Evolutionary conservation across 1,140 invertebrate species (phyloP).

Genomic region (Phymorhynchus buccinoides): DNA sequence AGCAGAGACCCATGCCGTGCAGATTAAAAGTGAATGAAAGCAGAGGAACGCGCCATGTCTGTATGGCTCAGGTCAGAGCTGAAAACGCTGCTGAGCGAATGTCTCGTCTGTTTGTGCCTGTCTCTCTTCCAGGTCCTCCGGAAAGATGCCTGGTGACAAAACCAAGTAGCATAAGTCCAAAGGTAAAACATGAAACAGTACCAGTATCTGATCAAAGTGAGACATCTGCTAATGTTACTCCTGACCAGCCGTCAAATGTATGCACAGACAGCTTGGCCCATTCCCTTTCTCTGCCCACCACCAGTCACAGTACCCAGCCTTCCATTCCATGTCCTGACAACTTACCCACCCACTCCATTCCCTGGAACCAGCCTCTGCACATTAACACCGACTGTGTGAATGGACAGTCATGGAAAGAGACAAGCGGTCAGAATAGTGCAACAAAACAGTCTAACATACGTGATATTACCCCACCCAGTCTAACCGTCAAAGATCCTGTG

Average conservation of each 20-base stretch:
- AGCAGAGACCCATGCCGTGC: not conserved
- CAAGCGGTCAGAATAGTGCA: not conserved
- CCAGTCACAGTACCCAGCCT: not conserved
- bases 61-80: slow-evolving; percentile 14
- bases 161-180: not conserved
- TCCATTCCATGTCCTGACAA: slow-evolving; percentile 3
- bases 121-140: not conserved
- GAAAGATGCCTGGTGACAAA: not conserved
- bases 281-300: not conserved
- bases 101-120: not conserved
- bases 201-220: not conserved
- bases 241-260: not conserved
- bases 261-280: not conserved
- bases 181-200: not conserved
- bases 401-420: not conserved
- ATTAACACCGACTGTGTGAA: not conserved
- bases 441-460: not conserved
- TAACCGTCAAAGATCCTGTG: not conserved
- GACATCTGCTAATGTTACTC: not conserved
- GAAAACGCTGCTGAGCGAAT: not conserved
- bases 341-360: not conserved
- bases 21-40: not conserved
- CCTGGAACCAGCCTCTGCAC: not conserved
- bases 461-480: not conserved
- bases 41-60: not conserved